A percentile compares a stretch with the other conserved stretches of the same genome.
These are phyloP conservation scores for Ryuthela nishihirai DNA, from an alignment of 2,888 invertebrate genomes.

Conservation along the genomic window DNA sequence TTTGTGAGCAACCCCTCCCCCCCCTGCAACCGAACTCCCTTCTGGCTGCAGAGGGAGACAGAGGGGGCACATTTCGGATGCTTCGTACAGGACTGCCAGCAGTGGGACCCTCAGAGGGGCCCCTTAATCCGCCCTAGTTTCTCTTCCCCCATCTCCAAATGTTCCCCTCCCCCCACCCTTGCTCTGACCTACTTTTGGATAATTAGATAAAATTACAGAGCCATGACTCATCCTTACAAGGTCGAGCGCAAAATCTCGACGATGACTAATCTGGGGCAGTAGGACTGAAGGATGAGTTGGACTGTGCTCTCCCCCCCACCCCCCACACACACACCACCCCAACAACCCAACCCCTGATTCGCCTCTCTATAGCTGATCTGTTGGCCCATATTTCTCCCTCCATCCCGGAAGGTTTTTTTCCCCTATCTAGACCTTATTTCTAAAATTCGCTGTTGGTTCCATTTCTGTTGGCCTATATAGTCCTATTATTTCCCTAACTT, in stretches of 20 bases:
- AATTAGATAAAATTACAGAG: conserved; percentile 29
- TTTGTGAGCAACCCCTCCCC: too few species aligned
- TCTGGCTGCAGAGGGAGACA: conserved; percentile 16
- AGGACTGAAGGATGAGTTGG: conserved; percentile 6
- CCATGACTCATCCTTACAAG: conserved; percentile 8
- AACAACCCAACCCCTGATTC: too few species aligned
- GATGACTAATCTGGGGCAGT: conserved; percentile 37
- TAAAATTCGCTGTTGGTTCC: too few species aligned
- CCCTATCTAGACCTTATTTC: too few species aligned
- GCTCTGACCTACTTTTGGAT: conserved; percentile 32
- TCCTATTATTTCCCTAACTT: too few species aligned
- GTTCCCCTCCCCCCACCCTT: neutral
- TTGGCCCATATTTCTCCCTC: too few species aligned
- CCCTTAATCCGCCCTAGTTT: conserved; percentile 33
- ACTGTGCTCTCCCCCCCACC: neutral
- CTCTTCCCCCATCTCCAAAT: conserved; percentile 10
- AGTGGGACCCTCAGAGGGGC: conserved; percentile 13
- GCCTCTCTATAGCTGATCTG: too few species aligned
- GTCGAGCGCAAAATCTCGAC: too few species aligned
- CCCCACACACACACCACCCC: neutral
- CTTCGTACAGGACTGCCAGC: too few species aligned
- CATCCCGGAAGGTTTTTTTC: too few species aligned
- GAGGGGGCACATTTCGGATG: conserved; percentile 20
- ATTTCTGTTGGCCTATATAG: too few species aligned
- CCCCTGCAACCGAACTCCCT: too few species aligned